Evolutionary conservation across 2,888 invertebrate genomes (phyloP).

Genomic region (Drosophila paracracens): DNA sequence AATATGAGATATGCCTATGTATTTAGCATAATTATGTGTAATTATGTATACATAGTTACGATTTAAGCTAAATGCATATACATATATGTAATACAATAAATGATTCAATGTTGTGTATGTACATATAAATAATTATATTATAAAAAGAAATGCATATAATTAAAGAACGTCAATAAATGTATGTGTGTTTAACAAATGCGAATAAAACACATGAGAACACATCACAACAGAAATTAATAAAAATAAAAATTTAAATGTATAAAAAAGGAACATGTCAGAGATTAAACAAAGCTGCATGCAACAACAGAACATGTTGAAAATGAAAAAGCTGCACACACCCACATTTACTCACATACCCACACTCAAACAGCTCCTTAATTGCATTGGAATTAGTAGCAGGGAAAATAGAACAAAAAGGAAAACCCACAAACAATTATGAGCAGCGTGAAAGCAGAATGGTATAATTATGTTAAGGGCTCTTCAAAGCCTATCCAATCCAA

Average conservation of each 20-base stretch:
- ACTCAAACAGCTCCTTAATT: constrained; percentile 32
- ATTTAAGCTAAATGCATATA: constrained; percentile 66
- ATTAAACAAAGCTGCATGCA: constrained; percentile 58
- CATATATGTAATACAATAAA: constrained; percentile 63
- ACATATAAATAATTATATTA: constrained; percentile 66
- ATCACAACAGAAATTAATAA: constrained; percentile 27
- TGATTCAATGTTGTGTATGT: constrained; percentile 80
- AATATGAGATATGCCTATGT: constrained; percentile 59
- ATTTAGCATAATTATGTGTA: constrained; percentile 73
- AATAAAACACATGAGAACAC: constrained; percentile 38
- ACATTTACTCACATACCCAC: constrained; percentile 8
- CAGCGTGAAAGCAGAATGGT: constrained; percentile 60
- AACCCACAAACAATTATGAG: constrained; percentile 54
- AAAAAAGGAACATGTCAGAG: constrained; percentile 46
- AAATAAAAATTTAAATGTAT: constrained; percentile 48
- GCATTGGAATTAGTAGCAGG: constrained; percentile 52
- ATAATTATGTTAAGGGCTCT: constrained; percentile 77
- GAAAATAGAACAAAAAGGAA: constrained; percentile 23
- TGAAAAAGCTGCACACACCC: constrained; percentile 30
- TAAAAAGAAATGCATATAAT: constrained; percentile 52
- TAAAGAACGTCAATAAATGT: constrained; percentile 63
- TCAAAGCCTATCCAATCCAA: constrained; percentile 74
- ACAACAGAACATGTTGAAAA: constrained; percentile 52
- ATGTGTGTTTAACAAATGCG: constrained; percentile 56
- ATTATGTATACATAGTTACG: constrained; percentile 73